phyloP scores from a whole-genome alignment of 2,797 vertebrate species.

The Microctenopoma stevenorrisi region DNA sequence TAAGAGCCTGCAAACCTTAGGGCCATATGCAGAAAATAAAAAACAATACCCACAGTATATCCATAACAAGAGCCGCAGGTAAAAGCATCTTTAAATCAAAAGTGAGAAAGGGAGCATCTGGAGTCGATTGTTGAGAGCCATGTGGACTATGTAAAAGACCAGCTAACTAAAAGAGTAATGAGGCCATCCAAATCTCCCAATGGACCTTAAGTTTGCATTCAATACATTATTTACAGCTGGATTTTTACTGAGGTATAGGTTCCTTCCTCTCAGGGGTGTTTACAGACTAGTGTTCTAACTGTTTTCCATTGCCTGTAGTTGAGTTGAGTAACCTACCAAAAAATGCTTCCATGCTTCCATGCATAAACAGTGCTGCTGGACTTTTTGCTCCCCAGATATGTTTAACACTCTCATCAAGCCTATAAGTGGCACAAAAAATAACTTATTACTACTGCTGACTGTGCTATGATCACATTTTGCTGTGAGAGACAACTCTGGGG shows the following conservation, averaged over 20 bases:
- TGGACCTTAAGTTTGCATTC: constrained; percentile 84
- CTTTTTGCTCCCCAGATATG: constrained; percentile 5
- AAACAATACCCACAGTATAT: constrained; percentile 73
- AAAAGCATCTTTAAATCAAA: constrained; percentile 83
- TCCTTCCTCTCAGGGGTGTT: constrained; percentile 79
- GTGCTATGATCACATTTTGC: background rate
- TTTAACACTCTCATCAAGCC: background rate
- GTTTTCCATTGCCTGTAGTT: constrained; percentile 68
- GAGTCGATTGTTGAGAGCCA: constrained; percentile 70
- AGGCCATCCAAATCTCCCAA: constrained; percentile 77
- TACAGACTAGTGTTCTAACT: constrained; percentile 78
- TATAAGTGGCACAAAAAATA: background rate
- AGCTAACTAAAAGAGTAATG: constrained; percentile 80
- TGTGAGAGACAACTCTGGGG: background rate
- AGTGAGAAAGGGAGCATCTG: constrained; percentile 68
- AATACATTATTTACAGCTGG: constrained; percentile 85
- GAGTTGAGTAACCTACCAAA: constrained; percentile 52
- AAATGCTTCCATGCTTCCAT: constrained; percentile 54
- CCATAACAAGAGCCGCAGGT: constrained; percentile 82
- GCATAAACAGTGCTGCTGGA: constrained; percentile 6
- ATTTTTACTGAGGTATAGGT: constrained; percentile 81
- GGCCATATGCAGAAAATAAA: constrained; percentile 70
- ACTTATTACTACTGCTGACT: background rate
- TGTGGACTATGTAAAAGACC: constrained; percentile 73
- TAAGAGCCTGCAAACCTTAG: constrained; percentile 73